These are phyloP conservation scores for Ommatoiulus sabulosus DNA, from an alignment of 2,888 invertebrate species.

Conservation along the genomic window DNA sequence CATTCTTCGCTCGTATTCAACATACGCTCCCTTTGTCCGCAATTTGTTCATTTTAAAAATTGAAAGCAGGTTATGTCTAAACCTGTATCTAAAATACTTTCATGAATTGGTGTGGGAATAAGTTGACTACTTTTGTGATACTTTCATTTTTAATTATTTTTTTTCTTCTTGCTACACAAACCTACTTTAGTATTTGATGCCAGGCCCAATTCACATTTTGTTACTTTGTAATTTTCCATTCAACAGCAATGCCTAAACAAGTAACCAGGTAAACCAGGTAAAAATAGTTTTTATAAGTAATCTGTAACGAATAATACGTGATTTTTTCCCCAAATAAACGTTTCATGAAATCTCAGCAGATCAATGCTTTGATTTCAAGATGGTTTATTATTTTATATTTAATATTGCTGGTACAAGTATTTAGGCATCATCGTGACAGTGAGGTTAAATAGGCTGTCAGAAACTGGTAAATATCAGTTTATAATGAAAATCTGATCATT, in stretches of 20 bases:
- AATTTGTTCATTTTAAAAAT: neutral
- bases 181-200: neutral
- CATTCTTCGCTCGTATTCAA: neutral
- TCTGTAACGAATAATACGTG: too few species aligned
- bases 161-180: neutral
- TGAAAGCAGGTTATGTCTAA: conserved; percentile 10
- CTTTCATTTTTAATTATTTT: neutral
- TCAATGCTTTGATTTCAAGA: too few species aligned
- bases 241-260: neutral
- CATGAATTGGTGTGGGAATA: neutral
- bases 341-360: too few species aligned
- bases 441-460: too few species aligned
- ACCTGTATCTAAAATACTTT: neutral
- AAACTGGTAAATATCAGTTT: too few species aligned
- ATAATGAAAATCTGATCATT: too few species aligned
- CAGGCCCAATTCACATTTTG: neutral
- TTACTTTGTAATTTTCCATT: neutral
- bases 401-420: too few species aligned
- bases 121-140: neutral
- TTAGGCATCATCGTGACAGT: too few species aligned
- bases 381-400: too few species aligned
- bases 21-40: neutral
- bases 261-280: neutral
- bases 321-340: too few species aligned
- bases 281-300: too few species aligned